Base-by-base conservation (phyloP, 2,797 vertebrate species). In the Hippocampus kuda region DNA sequence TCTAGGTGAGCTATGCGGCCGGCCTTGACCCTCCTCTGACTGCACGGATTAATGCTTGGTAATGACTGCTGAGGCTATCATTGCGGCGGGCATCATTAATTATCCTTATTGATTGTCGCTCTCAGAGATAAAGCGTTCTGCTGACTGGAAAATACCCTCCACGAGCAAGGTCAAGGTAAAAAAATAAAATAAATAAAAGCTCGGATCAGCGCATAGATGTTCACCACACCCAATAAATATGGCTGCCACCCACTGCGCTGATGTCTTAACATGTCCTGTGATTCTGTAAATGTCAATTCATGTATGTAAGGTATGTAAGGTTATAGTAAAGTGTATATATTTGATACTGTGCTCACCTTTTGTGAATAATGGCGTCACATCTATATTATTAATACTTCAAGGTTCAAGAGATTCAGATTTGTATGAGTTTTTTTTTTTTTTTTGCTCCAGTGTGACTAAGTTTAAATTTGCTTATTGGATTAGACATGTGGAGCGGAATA, bases 21-120 rank as follows among this genome's bases (percentile, higher is more conserved):
- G 93, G 96, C 96, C 94, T 97, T 99, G 96, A 98, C 97, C 96
- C 93, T 84, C 89, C 89, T 85, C 93, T 94, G 94, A 94, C 94
- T 95, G 93, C 93, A 92, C 93, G 93, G 95, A 96, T 96, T 96
- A 97, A 97, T 97, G 94, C 92, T 89, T 91, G 89, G 92, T 95
- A 94, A 96, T 97, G 95, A 97, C 94, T 95, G 95, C 94, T 95
- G 93, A 95, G 95, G 94, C 94, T 94, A 94, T 97, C 94, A 96
- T 94, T 94, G 94, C 92, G 91, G 93, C 93, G 92, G 94, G 95
- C 95, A 95, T 98, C 96, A 98, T 99, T 99, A 99, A 99, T 99
- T 99, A 97, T 98, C 95, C 93, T 96, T 97, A 98, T 99, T 98
- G 97, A 98, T 98, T 95, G 95, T 91, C 94, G 93, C 94, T 94